Evolutionary conservation across 2,888 invertebrate genomes (phyloP).

Genomic region (Seladonia tumulorum): DNA sequence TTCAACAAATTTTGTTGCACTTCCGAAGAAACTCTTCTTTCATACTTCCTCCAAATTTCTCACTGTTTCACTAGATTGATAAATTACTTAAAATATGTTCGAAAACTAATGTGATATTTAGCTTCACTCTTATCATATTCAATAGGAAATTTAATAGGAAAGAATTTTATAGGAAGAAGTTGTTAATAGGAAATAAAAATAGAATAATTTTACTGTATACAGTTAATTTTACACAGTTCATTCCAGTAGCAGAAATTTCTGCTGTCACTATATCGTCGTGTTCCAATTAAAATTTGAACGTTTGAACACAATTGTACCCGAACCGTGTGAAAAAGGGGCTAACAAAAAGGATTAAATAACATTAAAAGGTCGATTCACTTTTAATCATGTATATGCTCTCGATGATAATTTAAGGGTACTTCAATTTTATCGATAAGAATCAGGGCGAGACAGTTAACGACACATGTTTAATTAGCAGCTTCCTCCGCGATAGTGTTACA

Average conservation of each 20-base stretch:
- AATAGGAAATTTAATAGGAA: too few relatives aligned
- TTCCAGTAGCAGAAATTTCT: too few relatives aligned
- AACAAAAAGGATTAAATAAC: background rate
- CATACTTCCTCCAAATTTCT: background rate
- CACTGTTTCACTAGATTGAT: background rate
- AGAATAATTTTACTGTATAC: too few relatives aligned
- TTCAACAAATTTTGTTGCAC: background rate
- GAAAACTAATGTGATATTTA: background rate
- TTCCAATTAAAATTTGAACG: too few relatives aligned
- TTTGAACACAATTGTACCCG: too few relatives aligned
- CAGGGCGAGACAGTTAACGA: background rate
- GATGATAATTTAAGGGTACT: background rate
- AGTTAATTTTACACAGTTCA: too few relatives aligned
- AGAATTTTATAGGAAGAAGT: too few relatives aligned
- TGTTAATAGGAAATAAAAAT: too few relatives aligned
- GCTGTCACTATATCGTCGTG: too few relatives aligned
- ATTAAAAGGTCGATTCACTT: background rate
- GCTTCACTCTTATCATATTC: background rate
- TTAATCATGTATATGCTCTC: background rate
- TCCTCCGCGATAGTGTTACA: background rate
- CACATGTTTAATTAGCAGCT: constrained; percentile 22
- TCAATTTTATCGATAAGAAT: background rate
- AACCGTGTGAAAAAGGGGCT: too few relatives aligned
- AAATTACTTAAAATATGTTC: background rate
- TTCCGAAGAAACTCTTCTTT: background rate